Evolutionary conservation across 2,888 invertebrate genomes (phyloP), one percentile per base, ranked within the genome.

Genomic region (Tipula vernalis): DNA sequence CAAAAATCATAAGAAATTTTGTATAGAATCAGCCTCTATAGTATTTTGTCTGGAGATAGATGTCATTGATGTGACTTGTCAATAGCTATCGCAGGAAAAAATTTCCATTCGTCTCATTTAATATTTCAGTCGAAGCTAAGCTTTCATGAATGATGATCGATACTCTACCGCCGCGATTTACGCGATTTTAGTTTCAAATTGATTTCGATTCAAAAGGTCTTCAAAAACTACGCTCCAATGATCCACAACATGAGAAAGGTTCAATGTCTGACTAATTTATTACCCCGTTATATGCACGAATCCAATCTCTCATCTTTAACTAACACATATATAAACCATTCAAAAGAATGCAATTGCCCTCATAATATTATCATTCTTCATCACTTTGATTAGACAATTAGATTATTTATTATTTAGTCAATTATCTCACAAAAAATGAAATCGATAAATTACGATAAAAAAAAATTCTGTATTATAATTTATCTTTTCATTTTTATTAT

Each of bases 391-490:
- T 71, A 71, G 28, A 71, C 71, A 71, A 71, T 71, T 71, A 71
- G 71, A 71, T 71, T 71, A 71, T 71, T 71, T 71, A 71, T 71
- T 71, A 71, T 71, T 71, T 71, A 71, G 71, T 71, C 71, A 71
- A 71, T 71, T 71, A 71, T 71, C 71, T 71, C 71, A 71, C 71
- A 71, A 28, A 71, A 71, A 71, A 57, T 71, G 3, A 71, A 57
- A 71, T 71, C 71, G 71, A 71, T 71, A 71, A 71, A 71, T 71
- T 71, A 71, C 71, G 71, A 71, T 71, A 71, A 71, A 71, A 71
- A 71, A 71, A 57, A 28, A 10, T 71, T 71, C 28, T 71, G 18
- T 71, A 71, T 71, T 71, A 71, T 71, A 71, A 71, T 71, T 71
- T 71, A 71, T 71, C 71, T 71, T 71, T 71, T 28, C 71, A 10